Evolutionary conservation across 30 jellyfish, hydroid and myxozoan species (phyloP).

Genomic region (Nemopilema nomurai): DNA sequence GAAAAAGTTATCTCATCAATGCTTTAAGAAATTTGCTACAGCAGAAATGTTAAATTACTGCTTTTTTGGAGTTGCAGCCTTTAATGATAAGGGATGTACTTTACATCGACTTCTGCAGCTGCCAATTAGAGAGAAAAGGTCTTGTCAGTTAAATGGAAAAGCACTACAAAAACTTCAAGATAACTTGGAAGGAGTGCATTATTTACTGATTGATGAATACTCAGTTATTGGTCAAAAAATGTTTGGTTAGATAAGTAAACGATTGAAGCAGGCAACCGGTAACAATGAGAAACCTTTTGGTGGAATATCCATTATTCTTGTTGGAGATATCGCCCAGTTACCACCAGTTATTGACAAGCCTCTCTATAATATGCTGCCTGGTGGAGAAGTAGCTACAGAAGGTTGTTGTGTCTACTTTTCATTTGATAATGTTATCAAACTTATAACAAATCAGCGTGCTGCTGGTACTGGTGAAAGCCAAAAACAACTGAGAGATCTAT

Average conservation of each 20-base stretch:
- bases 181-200: background rate
- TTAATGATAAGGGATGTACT: conserved; percentile 20
- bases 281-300: conserved; percentile 24
- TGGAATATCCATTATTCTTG: conserved; percentile 27
- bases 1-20: conserved; percentile 37
- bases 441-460: background rate
- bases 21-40: conserved; percentile 19
- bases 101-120: conserved; percentile 30
- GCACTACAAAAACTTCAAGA: conserved; percentile 24
- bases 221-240: conserved; percentile 51
- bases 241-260: conserved; percentile 47
- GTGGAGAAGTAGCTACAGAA: conserved; percentile 16
- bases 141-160: conserved; percentile 6
- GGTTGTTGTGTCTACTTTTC: conserved; percentile 19
- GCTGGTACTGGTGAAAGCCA: background rate
- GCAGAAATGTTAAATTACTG: conserved; percentile 29
- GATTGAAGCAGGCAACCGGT: conserved; percentile 42
- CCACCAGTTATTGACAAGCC: conserved; percentile 60
- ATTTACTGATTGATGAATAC: conserved; percentile 52
- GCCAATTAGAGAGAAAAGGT: conserved; percentile 29
- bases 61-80: conserved; percentile 46
- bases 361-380: conserved; percentile 22
- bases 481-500: background rate
- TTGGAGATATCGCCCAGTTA: conserved; percentile 64
- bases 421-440: conserved; percentile 19